Percentiles rank a stretch among this genome's conserved stretches.
phyloP scores from a whole-genome alignment of 2,888 invertebrate species.

The Formica aserva region DNA sequence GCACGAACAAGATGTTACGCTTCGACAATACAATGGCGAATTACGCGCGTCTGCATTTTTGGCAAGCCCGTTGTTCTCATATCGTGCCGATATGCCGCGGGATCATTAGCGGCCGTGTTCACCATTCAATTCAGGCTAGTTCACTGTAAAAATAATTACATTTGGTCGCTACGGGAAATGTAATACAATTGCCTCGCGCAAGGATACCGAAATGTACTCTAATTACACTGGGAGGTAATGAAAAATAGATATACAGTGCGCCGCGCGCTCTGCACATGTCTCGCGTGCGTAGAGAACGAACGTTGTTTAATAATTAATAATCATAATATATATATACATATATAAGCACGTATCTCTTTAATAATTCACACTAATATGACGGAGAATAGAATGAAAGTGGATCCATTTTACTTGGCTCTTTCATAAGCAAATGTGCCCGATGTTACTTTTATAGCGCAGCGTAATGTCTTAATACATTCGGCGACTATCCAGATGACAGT shows the following conservation, averaged over 20 bases:
- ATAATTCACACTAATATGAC: not conserved
- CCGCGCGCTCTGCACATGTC: not conserved
- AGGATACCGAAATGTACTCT: conserved; percentile 52
- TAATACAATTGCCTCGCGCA: conserved; percentile 46
- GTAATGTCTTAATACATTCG: conserved; percentile 76
- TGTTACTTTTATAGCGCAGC: conserved; percentile 53
- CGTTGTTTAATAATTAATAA: conserved; percentile 42
- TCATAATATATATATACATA: not conserved
- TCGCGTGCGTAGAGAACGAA: not conserved
- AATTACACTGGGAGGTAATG: conserved; percentile 41
- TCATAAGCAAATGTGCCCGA: conserved; percentile 18
- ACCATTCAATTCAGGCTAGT: conserved; percentile 19
- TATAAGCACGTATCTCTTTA: not conserved
- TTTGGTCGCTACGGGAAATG: conserved; percentile 42
- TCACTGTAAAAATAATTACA: conserved; percentile 53
- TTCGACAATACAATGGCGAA: conserved; percentile 28
- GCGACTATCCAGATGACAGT: conserved; percentile 71
- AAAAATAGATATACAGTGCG: conserved; percentile 44
- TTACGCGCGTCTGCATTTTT: conserved; percentile 38
- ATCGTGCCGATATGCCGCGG: conserved; percentile 34
- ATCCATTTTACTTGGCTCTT: not conserved
- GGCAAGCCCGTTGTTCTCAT: conserved; percentile 14
- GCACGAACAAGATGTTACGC: conserved; percentile 42
- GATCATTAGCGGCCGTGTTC: conserved; percentile 46
- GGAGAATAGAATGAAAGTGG: not conserved